A percentile compares a stretch with the other conserved stretches of the same genome.
These are phyloP conservation scores for Nyctalus aviator DNA, from an alignment of 2,797 vertebrate genomes.

Conservation along the genomic window DNA sequence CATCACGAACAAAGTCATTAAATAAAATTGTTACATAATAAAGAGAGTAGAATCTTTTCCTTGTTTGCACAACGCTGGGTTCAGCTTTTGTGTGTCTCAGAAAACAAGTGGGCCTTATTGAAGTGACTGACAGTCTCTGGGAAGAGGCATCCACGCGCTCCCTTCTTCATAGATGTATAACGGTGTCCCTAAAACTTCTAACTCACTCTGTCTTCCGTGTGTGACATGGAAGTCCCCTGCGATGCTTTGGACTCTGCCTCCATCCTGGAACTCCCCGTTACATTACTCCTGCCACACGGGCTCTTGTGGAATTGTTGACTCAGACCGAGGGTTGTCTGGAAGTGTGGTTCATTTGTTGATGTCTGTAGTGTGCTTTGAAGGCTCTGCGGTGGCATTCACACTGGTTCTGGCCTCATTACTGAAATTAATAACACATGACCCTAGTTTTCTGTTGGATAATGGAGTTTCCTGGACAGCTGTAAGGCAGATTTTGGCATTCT, in stretches of 20 bases:
- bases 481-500: constrained; percentile 56
- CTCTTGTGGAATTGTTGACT: constrained; percentile 41
- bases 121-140: neutral
- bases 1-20: constrained; percentile 45
- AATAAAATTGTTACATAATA: constrained; percentile 46
- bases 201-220: neutral
- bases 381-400: neutral
- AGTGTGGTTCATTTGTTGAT: constrained; percentile 1
- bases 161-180: neutral
- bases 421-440: constrained; percentile 39
- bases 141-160: neutral
- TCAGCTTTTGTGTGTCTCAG: neutral
- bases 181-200: neutral
- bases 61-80: neutral
- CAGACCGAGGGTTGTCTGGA: constrained; percentile 6
- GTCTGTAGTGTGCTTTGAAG: neutral
- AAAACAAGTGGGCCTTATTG: neutral
- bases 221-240: neutral
- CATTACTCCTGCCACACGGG: neutral
- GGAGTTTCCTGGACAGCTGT: constrained; percentile 52
- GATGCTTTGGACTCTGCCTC: neutral
- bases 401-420: neutral
- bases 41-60: constrained; percentile 31
- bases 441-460: neutral
- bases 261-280: neutral